Evolutionary conservation across 2,113 vertebrate genomes (phyloP), one percentile per base, ranked within the genome.

Genomic region (Aptenodytes forsteri): DNA sequence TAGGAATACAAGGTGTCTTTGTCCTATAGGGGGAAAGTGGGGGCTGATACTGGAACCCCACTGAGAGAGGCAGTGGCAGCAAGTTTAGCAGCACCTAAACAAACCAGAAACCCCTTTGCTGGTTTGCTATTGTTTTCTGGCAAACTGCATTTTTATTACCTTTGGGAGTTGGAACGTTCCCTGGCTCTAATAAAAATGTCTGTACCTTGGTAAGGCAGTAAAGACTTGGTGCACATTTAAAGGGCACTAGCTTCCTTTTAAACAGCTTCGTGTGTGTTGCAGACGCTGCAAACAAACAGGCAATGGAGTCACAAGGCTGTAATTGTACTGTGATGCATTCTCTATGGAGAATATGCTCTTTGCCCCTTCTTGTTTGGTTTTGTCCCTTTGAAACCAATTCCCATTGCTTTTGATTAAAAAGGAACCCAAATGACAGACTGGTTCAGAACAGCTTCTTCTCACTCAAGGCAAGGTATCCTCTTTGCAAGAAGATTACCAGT

Each of bases 141-240:
- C 50, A 86, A 67, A 8, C 11, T 49, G 67, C 46, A 16, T 76
- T 80, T 91, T 83, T 79, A 86, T 93, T 83, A 76, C 91, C 77
- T 89, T 61, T 66, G 72, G 77, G 84, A 83, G 78, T 5, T 81
- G 91, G 91, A 94, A 87, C 59, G 91, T 95, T 96, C 89, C 73
- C 42, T 92, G 89, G 78, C 73, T 84, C 47, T 55, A 29, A 87
- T 84, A 92, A 92, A 90, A 86, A 58, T 11, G 72, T 34, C 89
- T 44, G 78, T 36, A 46, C 64, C 73, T 72, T 76, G 44, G 49
- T 40, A 40, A 77, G 69, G 85, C 89, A 81, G 52, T 36, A 7
- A 76, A 89, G 87, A 21, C 78, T 32, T 55, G 44, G 71, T 1
- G 6, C 40, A 8, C 13, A 32, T 76, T 80, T 86, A 70, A 76